Base-by-base conservation (phyloP, 2,113 vertebrate genomes). In the Platysternon megacephalum region DNA sequence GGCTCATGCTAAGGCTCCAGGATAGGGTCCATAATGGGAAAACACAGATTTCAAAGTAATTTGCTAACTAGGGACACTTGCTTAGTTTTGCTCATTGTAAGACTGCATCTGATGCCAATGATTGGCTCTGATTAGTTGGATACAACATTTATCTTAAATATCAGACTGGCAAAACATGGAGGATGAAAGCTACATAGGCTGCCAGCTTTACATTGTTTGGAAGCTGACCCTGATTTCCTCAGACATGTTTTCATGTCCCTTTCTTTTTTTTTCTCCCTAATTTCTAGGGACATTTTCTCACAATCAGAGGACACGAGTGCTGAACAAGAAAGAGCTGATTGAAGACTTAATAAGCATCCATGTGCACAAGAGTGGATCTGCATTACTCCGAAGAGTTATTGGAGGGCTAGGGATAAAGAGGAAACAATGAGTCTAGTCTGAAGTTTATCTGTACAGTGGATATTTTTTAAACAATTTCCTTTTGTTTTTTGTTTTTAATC, bases 251-350 rank as follows among this genome's bases (percentile, higher is more conserved):
- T 95, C 44, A 72, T 97, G 74, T 96, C 85, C 85, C 74, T 96
- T 98, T 97, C 35, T 72, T 93, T 52, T 93, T 52, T 49, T 89
- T 91, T 17, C 16, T 84, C 84, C 93, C 95, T 68, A 95, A 28
- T 79, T 92, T 96, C 85, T 95, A 99, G 99, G 98, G 93, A 94
- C 93, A 46, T 98, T 98, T 94, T 97, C 98, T 93, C 98, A 98
- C 90, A 98, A 96, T 90, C 97, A 98, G 86, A 98, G 94, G 96
- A 94, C n/a, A 0, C 92, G 97, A 91, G 95, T 93, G 94, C 93
- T 96, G 79, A 98, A 98, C 97, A 98, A 98, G 96, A 98, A 98
- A 91, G 94, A 97, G 29, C 88, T 92, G 3, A 97, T 97, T 89
- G 97, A 97, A 96, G 97, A 98, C 51, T 97, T 98, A 98, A 98